These are phyloP conservation scores for Balaenoptera acutorostrata DNA, from an alignment of 2,113 vertebrate species.

Conservation along the genomic window DNA sequence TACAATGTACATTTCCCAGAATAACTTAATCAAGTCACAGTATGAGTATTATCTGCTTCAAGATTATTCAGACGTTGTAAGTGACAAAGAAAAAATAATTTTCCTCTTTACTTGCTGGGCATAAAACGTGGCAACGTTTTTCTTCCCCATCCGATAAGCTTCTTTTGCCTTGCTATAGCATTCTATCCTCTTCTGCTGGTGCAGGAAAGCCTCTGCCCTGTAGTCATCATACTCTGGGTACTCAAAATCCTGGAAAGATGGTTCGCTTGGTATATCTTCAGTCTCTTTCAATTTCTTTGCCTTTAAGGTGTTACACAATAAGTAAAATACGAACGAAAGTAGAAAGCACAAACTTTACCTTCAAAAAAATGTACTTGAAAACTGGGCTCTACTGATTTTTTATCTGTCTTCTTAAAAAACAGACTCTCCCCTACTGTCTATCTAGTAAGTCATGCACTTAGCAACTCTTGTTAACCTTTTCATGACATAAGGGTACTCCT, in stretches of 20 bases:
- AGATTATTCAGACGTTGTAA: neutral
- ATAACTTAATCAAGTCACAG: constrained; percentile 1
- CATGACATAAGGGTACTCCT: neutral
- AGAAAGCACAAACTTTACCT: neutral
- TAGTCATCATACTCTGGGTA: constrained; percentile 93
- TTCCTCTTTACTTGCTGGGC: constrained; percentile 88
- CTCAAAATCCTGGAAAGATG: constrained; percentile 88
- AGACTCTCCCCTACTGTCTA: neutral
- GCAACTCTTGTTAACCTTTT: neutral
- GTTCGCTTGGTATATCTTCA: constrained; percentile 73
- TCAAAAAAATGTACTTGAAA: neutral
- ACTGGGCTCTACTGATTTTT: neutral
- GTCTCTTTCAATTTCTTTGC: constrained; percentile 79
- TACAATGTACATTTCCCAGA: neutral
- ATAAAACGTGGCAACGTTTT: constrained; percentile 93
- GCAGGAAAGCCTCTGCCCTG: constrained; percentile 91
- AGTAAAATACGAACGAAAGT: neutral
- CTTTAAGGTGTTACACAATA: constrained; percentile 63
- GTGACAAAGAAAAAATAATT: neutral
- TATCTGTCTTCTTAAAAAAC: neutral
- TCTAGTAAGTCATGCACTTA: neutral
- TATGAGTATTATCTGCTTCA: neutral
- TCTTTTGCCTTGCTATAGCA: constrained; percentile 91
- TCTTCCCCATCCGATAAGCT: constrained; percentile 90
- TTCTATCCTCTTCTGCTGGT: constrained; percentile 89